phyloP scores from a whole-genome alignment of 2,888 invertebrate species.

The Drosophila mercatorum region DNA sequence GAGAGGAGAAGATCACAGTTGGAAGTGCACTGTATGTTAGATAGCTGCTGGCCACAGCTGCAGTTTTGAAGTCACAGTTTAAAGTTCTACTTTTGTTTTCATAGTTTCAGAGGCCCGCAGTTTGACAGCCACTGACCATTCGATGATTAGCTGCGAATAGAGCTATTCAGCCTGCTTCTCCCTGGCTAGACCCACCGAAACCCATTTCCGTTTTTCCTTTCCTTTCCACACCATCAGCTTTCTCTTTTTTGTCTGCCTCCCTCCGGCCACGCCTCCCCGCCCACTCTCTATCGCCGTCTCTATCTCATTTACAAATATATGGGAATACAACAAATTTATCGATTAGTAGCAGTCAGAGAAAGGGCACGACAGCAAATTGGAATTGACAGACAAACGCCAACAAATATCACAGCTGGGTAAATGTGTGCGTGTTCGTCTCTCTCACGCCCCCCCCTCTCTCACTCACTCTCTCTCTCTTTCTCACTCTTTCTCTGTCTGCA shows the following conservation, averaged over 20 bases:
- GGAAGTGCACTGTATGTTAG: background rate
- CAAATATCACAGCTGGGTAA: constrained; percentile 61
- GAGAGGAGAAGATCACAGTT: background rate
- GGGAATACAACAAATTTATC: constrained; percentile 70
- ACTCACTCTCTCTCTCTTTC: background rate
- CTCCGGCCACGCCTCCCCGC: background rate
- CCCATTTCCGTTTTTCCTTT: background rate
- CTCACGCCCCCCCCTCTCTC: background rate
- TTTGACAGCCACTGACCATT: background rate
- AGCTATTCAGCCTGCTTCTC: background rate
- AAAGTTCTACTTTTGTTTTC: too few species aligned
- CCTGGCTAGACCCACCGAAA: background rate
- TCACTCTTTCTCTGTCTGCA: constrained; percentile 17
- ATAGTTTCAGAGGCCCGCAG: background rate
- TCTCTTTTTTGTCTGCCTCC: background rate
- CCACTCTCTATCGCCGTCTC: background rate
- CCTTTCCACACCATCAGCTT: background rate
- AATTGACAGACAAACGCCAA: constrained; percentile 74
- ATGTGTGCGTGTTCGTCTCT: constrained; percentile 9
- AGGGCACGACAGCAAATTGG: constrained; percentile 62
- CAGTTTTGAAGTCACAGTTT: too few species aligned
- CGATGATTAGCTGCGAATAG: background rate
- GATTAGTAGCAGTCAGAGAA: constrained; percentile 66
- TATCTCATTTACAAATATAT: constrained; percentile 30
- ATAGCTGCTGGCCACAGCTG: background rate